Evolutionary conservation across 2,113 vertebrate genomes (phyloP).

Genomic region (Thryonomys swinderianus): DNA sequence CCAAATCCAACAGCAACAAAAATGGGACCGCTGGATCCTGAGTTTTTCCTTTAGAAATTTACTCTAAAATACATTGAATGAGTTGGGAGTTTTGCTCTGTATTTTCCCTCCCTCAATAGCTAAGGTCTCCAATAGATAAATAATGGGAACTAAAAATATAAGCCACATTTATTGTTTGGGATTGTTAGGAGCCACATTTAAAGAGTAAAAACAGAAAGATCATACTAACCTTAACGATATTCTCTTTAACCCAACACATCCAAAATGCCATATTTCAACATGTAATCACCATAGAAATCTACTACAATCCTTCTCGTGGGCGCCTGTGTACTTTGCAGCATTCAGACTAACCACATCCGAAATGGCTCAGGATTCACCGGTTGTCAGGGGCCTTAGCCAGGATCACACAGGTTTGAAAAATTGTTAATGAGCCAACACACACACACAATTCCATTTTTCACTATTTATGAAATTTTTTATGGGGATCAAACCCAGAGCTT

Average conservation of each 20-base stretch:
- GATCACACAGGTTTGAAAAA: not conserved
- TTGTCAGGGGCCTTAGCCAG: accelerated
- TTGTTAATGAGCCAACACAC: not conserved
- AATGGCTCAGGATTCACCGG: not conserved
- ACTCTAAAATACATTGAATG: slow-evolving; percentile 54
- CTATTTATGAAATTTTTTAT: not conserved
- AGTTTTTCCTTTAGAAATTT: slow-evolving; percentile 56
- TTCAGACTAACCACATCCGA: not conserved
- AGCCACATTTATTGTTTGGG: not conserved
- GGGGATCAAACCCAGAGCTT: not conserved
- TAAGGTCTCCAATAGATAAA: not conserved
- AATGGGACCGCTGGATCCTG: slow-evolving; percentile 27
- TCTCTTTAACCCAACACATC: not conserved
- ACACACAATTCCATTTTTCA: not conserved
- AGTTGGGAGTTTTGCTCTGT: not conserved
- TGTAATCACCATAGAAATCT: not conserved
- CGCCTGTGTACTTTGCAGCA: not conserved
- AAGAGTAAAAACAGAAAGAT: not conserved
- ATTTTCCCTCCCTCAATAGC: slow-evolving; percentile 45
- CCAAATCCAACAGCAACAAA: slow-evolving; percentile 63
- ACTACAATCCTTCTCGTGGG: not conserved
- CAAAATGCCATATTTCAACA: slow-evolving; percentile 23
- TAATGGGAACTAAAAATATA: not conserved
- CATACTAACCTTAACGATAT: not conserved
- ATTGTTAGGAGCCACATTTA: not conserved